Evolutionary conservation across 2,797 vertebrate genomes (phyloP), one percentile per base, ranked within the genome.

Genomic region (Diplodus sargus): DNA sequence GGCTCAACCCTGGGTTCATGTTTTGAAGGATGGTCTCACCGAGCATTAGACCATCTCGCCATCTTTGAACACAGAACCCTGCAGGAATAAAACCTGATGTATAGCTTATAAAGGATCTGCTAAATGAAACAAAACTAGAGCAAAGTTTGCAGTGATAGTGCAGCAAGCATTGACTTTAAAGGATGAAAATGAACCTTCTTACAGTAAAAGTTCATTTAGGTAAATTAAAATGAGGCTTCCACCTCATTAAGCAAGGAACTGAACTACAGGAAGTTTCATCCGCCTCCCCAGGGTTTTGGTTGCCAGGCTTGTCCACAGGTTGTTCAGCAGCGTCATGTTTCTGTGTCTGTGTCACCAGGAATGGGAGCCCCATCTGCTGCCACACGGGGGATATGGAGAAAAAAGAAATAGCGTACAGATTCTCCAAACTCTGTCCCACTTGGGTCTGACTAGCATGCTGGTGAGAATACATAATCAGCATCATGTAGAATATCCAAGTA

Each of bases 391-490:
- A 76, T 58, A 56, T 25, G 70, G 45, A 48, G 66, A 51, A 51
- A 47, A 23, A 65, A 48, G 23, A 51, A 70, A 79, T 49, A 72
- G 70, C 54, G 34, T 59, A 30, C 70, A 45, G 75, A 20, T 66
- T 73, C 69, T 87, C 66, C 76, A 71, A 79, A 64, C 79, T 77
- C 57, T 45, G 20, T 78, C 73, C 79, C 77, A 70, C 81, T 82
- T 53, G 79, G 82, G 81, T 70, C 54, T 72, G 74, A 77, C 52
- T 86, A 30, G 56, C 42, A 16, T 70, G 72, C 52, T 5, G 76
- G 80, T 74, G 39, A 85, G 82, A 76, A 83, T 87, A 58, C 78
- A 84, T 84, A 78, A 90, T 87, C 66, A 82, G 57, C 66, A 34
- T 48, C 75, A 42, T 47, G 58, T 54, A 72, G 64, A 76, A 59